Evolutionary conservation across 2,888 invertebrate species (phyloP).

Genomic region (Cantharis lateralis): DNA sequence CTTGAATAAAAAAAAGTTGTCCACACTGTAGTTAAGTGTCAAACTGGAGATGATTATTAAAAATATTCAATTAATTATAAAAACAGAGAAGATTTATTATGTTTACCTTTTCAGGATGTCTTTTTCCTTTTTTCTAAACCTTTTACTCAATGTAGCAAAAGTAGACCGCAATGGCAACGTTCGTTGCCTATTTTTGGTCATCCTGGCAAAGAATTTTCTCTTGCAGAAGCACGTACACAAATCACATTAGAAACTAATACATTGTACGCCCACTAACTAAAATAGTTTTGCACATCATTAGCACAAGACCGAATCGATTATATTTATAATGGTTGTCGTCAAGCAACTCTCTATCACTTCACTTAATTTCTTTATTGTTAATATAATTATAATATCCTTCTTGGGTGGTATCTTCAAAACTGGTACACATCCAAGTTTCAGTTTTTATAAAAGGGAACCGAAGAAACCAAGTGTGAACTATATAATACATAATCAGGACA

Average conservation of each 20-base stretch:
- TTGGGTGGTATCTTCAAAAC: background rate
- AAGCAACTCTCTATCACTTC: background rate
- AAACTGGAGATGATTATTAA: background rate
- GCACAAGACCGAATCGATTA: conserved; percentile 7
- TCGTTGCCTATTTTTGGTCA: conserved; percentile 59
- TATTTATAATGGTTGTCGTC: background rate
- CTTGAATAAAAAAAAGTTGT: background rate
- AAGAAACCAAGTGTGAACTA: background rate
- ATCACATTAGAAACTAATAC: conserved; percentile 19
- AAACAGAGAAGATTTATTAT: background rate
- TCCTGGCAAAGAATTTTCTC: conserved; percentile 30
- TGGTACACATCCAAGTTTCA: background rate
- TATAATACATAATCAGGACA: background rate
- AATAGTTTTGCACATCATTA: conserved; percentile 11
- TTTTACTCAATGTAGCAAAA: conserved; percentile 59
- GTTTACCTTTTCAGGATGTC: conserved; percentile 60
- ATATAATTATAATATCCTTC: background rate
- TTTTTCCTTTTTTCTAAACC: conserved; percentile 56
- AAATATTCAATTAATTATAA: background rate
- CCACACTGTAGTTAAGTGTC: background rate
- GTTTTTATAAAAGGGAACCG: background rate
- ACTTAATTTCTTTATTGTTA: background rate
- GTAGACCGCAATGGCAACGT: conserved; percentile 58
- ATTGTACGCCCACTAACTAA: conserved; percentile 9
- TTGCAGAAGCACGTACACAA: conserved; percentile 4